phyloP scores from a whole-genome alignment of 2,888 invertebrate genomes.

The Teleiodes luculella region DNA sequence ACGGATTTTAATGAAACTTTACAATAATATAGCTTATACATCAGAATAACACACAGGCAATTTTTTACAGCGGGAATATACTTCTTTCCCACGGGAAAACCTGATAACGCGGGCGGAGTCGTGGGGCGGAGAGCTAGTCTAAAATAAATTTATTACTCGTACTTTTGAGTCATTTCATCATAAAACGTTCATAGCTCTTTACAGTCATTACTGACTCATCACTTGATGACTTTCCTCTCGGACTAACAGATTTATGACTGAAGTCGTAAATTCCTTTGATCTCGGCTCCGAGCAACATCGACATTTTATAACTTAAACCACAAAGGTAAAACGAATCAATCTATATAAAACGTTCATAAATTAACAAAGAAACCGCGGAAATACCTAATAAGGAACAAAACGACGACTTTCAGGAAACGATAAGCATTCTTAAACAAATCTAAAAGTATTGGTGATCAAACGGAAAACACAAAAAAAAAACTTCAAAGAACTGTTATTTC shows the following conservation, averaged over 20 bases:
- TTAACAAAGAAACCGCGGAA: constrained; percentile 33
- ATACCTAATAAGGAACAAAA: constrained; percentile 29
- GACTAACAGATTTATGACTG: not conserved
- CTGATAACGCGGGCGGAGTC: no score
- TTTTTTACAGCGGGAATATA: no score
- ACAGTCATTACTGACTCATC: not conserved
- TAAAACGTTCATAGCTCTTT: not conserved
- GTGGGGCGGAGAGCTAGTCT: no score
- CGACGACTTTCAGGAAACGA: constrained; percentile 44
- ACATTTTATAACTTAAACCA: not conserved
- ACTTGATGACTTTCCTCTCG: not conserved
- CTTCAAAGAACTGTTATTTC: constrained; percentile 12
- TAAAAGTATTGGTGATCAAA: constrained; percentile 14
- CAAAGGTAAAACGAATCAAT: not conserved
- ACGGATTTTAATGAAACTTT: no score
- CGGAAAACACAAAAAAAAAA: constrained; percentile 9
- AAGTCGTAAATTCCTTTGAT: not conserved
- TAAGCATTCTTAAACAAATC: constrained; percentile 49
- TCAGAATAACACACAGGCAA: no score
- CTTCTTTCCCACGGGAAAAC: no score
- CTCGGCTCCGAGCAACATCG: not conserved
- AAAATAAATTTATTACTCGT: no score
- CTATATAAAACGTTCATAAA: constrained; percentile 11
- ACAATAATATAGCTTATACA: no score
- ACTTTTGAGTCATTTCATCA: no score